Percentiles rank a stretch among this genome's conserved stretches.
Conservation (phyloP, 2,888 invertebrate species). For the Aelia acuminata region DNA sequence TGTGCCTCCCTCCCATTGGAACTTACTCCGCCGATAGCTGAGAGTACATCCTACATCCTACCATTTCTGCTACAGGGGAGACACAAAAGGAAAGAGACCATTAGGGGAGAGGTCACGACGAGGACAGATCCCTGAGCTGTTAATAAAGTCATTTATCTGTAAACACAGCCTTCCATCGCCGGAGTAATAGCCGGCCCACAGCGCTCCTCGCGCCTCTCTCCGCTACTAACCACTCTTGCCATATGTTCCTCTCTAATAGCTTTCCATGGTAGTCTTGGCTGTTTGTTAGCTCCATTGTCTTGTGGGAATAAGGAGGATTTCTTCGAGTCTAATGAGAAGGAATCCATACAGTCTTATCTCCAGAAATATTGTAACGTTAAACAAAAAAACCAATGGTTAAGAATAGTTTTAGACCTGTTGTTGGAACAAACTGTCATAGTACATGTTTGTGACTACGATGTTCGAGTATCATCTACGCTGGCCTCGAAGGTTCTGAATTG, state of each 20-base stretch:
- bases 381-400: no score
- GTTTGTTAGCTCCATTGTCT: not conserved
- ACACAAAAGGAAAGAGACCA: not conserved
- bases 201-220: not conserved
- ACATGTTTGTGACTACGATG: no score
- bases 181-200: not conserved
- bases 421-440: no score
- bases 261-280: not conserved
- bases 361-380: no score
- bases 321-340: not conserved
- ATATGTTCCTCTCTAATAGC: slow-evolving; percentile 30
- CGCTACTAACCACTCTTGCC: no score
- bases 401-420: no score
- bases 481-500: no score
- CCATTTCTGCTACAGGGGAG: not conserved
- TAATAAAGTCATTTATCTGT: slow-evolving; percentile 51
- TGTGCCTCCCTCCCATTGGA: not conserved
- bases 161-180: slow-evolving; percentile 27
- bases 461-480: no score
- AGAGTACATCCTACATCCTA: not conserved
- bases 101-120: not conserved
- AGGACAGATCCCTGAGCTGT: not conserved
- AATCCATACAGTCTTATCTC: not conserved
- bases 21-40: not conserved
- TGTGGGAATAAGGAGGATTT: not conserved